Conservation (phyloP, 2,797 vertebrate species). For the Xerus rutilus region DNA sequence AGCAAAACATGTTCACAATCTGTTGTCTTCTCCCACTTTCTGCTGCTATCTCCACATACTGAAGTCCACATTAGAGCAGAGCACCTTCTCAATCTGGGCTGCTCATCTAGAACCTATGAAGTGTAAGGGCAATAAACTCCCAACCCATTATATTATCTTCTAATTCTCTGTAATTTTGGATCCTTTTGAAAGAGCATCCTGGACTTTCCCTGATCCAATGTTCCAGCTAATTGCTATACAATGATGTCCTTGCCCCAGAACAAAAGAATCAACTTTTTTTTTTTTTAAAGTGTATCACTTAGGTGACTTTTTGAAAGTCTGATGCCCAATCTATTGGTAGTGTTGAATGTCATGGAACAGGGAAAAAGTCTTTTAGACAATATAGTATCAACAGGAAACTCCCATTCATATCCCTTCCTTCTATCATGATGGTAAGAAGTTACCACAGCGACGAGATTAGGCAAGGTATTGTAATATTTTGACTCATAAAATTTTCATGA, state of each 20-base stretch:
- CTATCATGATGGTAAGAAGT: neutral
- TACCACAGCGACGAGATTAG: neutral
- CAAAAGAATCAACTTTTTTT: neutral
- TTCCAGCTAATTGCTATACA: conserved; percentile 11
- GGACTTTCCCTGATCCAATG: neutral
- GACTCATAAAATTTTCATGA: conserved; percentile 68
- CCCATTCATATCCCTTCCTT: neutral
- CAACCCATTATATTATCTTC: neutral
- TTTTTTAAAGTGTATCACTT: neutral
- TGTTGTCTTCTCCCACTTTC: neutral
- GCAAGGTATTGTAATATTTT: conserved; percentile 52
- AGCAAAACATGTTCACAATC: neutral
- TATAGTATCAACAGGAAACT: neutral
- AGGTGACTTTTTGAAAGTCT: neutral
- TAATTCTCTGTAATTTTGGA: neutral
- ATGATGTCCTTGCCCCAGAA: neutral
- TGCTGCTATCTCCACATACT: neutral
- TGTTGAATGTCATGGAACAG: neutral
- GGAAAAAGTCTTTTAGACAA: neutral
- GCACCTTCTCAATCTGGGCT: neutral
- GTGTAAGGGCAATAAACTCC: neutral
- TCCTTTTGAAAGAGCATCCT: conserved; percentile 7
- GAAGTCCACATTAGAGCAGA: neutral
- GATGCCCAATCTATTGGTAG: neutral
- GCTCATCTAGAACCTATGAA: neutral